Evolutionary conservation across 2,113 vertebrate genomes (phyloP), one percentile per base, ranked within the genome.

Genomic region (Macaca mulatta): DNA sequence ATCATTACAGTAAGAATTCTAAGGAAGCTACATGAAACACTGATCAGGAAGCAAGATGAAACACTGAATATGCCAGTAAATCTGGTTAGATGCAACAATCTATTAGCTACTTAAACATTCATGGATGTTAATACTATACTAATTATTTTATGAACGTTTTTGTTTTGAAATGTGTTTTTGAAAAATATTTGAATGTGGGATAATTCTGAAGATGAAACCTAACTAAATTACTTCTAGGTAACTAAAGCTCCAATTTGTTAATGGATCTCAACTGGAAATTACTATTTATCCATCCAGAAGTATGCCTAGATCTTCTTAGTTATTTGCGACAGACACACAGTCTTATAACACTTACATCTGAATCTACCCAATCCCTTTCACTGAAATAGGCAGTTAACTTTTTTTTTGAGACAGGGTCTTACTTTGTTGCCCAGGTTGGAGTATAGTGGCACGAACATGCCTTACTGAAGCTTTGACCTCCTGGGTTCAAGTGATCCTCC

Each of bases 151-250:
- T 59, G 14, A 72, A 69, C 74, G 16, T 87, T 79, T 87, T 77
- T n/a, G 35, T 79, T 85, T 72, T 72, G 55, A 96, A 93, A 96
- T 18, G 67, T 84, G 40, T 79, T 89, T 89, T 59, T 90, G 43
- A 96, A 52, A 72, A 93, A 45, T 84, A 61, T 61, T 23, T 84
- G 16, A 96, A 93, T 59, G 27, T 43, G 93, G 17, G 27, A 86
- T 64, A 32, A 80, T 72, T 52, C 86, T 72, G 85, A 90, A 78
- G 87, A 90, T 48, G 57, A 82, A 83, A 75, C n/a, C 38, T 61
- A 61, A 59, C 30, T 77, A 81, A 88, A 89, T 69, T 50, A 77
- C 48, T 89, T 89, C 32, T 55, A 55, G 61, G 40, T 79, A 93
- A 89, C 40, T 50, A n/a, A 27, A 96, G 23, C 9, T 96, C 23